Evolutionary conservation across 2,888 invertebrate species (phyloP).

Genomic region (Monoplex corrugatus): DNA sequence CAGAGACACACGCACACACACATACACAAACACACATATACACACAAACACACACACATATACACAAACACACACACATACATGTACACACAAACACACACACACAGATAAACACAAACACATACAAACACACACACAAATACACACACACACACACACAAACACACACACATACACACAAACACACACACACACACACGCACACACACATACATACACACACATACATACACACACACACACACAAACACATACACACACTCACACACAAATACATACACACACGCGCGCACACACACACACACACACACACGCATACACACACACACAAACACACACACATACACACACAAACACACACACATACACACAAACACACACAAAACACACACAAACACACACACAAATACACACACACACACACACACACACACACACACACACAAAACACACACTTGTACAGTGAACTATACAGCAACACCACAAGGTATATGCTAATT

Average conservation of each 20-base stretch:
- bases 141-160: background rate
- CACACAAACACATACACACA: background rate
- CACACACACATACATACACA: background rate
- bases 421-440: no score
- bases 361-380: no score
- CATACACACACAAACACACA: no score
- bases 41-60: background rate
- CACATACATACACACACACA: background rate
- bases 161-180: background rate
- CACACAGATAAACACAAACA: conserved; percentile 8
- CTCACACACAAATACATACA: background rate
- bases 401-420: no score
- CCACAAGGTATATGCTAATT: no score
- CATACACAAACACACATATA: background rate
- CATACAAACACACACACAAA: no score
- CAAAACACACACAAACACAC: no score
- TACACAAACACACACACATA: background rate
- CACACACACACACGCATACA: background rate
- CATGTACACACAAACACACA: background rate
- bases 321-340: background rate
- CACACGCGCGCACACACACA: background rate
- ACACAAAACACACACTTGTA: no score
- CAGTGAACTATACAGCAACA: no score
- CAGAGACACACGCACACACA: background rate
- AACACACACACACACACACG: background rate